Evolutionary conservation across 2,113 vertebrate species (phyloP).

Genomic region (Nannospalax galili): DNA sequence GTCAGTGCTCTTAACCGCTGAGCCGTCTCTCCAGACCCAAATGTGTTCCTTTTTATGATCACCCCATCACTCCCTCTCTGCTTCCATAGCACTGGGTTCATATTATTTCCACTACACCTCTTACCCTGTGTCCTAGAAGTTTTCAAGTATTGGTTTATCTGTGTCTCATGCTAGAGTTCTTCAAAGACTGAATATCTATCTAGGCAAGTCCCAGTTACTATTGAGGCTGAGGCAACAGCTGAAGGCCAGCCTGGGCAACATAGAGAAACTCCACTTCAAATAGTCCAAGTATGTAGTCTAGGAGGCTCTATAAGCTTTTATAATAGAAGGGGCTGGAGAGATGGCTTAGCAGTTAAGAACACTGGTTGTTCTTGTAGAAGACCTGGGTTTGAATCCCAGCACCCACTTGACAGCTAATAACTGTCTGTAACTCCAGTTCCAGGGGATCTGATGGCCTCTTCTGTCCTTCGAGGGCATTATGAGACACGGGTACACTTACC

Average conservation of each 20-base stretch:
- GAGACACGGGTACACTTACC: too few species aligned
- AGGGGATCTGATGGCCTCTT: too few species aligned
- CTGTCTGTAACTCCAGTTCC: too few species aligned
- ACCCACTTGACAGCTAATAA: too few species aligned
- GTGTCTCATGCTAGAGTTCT: background rate
- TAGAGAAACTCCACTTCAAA: background rate
- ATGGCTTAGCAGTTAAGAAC: too few species aligned
- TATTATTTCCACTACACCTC: background rate
- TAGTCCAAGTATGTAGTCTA: background rate
- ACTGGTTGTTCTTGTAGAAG: too few species aligned
- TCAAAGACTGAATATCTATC: background rate
- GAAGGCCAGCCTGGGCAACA: background rate
- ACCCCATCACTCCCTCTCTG: background rate
- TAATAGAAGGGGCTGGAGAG: too few species aligned
- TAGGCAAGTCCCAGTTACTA: background rate
- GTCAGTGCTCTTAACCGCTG: too few species aligned
- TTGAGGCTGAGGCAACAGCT: background rate
- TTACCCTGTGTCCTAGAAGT: background rate
- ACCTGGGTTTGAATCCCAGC: too few species aligned
- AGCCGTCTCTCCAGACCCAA: too few species aligned
- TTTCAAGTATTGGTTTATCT: background rate
- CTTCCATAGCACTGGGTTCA: background rate
- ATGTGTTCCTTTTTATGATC: conserved; percentile 6
- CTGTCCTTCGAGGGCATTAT: too few species aligned
- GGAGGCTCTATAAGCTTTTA: background rate